Evolutionary conservation across 2,113 vertebrate genomes (phyloP), one percentile per base, ranked within the genome.

Genomic region (Charadrius vociferus): DNA sequence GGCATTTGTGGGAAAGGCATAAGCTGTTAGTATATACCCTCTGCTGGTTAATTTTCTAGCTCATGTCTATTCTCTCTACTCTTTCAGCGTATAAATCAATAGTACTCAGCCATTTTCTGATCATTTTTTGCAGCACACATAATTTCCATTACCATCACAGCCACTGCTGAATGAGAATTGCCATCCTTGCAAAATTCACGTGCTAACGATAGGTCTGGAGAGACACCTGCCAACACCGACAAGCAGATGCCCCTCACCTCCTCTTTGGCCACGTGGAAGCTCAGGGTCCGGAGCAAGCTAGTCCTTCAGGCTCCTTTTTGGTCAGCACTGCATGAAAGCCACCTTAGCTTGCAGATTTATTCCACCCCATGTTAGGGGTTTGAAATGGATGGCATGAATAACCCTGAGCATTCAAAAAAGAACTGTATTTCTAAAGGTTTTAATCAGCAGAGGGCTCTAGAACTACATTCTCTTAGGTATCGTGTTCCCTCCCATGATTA

Each of bases 401-500:
- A 77, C 20, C 7, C 70, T 23, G 70, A 32, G 27, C 53, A 10
- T 7, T 43, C 24, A 22, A 24, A 34, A 34, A 67, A 59, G 24
- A 61, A 36, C 45, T 6, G 43, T 26, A n/a, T 26, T 70, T 63
- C 71, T 45, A 29, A 81, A 59, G 74, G 52, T 39, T 92, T 80
- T 41, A 65, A 95, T 86, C 91, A 93, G 61, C 71, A 97, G 82
- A 82, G 84, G 83, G 65, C 77, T 95, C 72, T 32, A 95, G 88
- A 88, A 95, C 88, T 67, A 26, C 71, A 50, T 77, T 52, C 94
- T 72, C 81, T 81, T 27, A 8, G 79, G 22, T 12, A 21, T 19
- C 45, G 6, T n/a, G 27, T 56, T 91, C 85, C 65, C 81, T 95
- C 61, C 72, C 85, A 77, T 97, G 96, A 98, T 97, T 98, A 97